Base-by-base conservation (phyloP, 2,113 vertebrate genomes). In the Dendrocopos noguchii region DNA sequence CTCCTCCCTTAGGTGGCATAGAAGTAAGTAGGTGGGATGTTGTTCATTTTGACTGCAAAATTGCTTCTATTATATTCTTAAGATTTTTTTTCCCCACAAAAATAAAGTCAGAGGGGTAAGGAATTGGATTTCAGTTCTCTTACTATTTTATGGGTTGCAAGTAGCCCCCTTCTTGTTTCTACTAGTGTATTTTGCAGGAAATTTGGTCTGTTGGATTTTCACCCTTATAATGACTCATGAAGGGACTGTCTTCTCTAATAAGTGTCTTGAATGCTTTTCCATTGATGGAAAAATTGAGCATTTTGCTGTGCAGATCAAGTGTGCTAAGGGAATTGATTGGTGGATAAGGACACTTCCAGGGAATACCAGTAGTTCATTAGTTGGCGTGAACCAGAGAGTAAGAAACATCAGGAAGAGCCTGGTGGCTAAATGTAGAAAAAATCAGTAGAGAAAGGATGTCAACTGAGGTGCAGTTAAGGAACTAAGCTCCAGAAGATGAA, bases 21-120 rank as follows among this genome's bases (percentile, higher is more conserved):
- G 39, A 39, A 39, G 39, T 72, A 60, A 92, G 55, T 91, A 81
- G 46, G 79, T 42, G 44, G 28, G 25, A 77, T 83, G 53, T 79
- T 80, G 75, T 91, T 92, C 29, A 74, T 85, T 95, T 91, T 91
- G 31, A 91, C 64, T 72, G 53, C 27, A 82, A 77, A 93, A 93
- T 82, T 75, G 46, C 56, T 93, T 93, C 39, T 78, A 3, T 60
- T 88, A 28, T 70, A 22, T 60, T 64, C 59, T 78, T 31, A 75
- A 56, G 31, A 84, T 67, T 55, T 65, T 88, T 22, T 63, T 95
- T 90, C 60, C 39, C 39, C 39, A 61, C n/a, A 70, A 80, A 74
- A 95, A 70, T 74, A 73, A 88, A 84, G 7, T 46, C 31, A 68
- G 72, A 88, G 19, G 27, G 3, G 3, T 71, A 14, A 90, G 65